A percentile compares a stretch with the other conserved stretches of the same genome.
These are phyloP conservation scores for Rousettus madagascariensis DNA, from an alignment of 2,797 vertebrate species.

Conservation along the genomic window DNA sequence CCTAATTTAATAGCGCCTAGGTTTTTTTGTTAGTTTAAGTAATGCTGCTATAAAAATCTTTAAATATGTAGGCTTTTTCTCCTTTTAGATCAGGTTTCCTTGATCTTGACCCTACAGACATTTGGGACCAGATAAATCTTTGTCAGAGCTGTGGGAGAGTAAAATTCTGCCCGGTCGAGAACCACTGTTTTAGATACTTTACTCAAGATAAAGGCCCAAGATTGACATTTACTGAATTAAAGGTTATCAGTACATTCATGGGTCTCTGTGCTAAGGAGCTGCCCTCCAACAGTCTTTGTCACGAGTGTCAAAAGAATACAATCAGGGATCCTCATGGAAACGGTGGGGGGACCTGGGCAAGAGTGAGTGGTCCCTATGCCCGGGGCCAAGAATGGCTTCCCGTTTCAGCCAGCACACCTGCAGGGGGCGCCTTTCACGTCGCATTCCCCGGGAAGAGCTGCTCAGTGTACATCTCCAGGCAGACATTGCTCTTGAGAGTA, in stretches of 20 bases:
- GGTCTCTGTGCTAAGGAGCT: fast-evolving
- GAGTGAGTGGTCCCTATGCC: neutral
- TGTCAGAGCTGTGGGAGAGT: fast-evolving
- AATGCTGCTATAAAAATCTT: neutral
- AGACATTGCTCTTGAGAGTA: neutral
- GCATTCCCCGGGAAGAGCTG: neutral
- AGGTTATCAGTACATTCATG: fast-evolving
- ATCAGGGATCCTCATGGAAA: neutral
- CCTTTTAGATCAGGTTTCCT: neutral
- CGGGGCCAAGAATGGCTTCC: neutral
- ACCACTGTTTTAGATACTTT: neutral
- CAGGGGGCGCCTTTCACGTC: neutral
- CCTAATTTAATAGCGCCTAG: neutral
- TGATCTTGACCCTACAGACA: neutral
- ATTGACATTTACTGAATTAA: neutral
- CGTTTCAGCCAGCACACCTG: neutral
- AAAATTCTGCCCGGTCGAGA: neutral
- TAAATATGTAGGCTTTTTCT: neutral
- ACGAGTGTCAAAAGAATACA: neutral
- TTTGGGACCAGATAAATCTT: neutral
- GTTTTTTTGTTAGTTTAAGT: neutral
- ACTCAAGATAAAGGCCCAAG: neutral
- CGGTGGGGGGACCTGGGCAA: fast-evolving
- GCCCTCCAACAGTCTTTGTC: neutral
- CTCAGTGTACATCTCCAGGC: fast-evolving